phyloP scores from a whole-genome alignment of 1,140 invertebrate genomes.

The Pogonomyrmex barbatus region DNA sequence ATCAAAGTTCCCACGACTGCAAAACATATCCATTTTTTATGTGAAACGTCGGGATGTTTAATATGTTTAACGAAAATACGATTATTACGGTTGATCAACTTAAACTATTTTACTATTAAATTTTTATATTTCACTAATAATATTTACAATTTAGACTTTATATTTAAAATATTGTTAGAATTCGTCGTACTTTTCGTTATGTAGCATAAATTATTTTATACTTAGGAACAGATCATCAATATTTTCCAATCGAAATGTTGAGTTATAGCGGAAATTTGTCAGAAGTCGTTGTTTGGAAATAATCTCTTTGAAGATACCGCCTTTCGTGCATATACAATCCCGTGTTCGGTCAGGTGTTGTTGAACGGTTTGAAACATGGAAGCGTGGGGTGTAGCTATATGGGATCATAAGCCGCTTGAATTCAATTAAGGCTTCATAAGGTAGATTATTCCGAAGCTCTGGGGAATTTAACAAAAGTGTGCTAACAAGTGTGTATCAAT shows the following conservation, averaged over 20 bases:
- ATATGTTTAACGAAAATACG: background rate
- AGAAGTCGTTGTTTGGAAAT: conserved; percentile 29
- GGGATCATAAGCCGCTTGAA: conserved; percentile 54
- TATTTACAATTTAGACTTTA: background rate
- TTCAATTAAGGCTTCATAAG: conserved; percentile 67
- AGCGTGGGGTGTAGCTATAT: conserved; percentile 13
- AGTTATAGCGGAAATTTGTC: conserved; percentile 9
- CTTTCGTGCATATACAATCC: background rate
- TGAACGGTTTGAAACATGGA: conserved; percentile 38
- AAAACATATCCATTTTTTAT: background rate
- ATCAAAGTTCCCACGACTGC: conserved; percentile 14
- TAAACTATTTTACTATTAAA: background rate
- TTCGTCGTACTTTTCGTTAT: background rate
- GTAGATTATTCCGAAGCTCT: conserved; percentile 53
- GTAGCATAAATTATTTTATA: background rate
- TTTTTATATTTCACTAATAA: background rate
- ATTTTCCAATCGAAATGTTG: conserved; percentile 2
- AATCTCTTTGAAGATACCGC: conserved; percentile 41
- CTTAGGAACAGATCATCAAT: background rate
- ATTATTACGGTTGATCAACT: background rate
- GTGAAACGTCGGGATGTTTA: background rate
- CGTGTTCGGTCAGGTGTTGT: conserved; percentile 57
- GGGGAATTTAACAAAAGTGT: conserved; percentile 46
- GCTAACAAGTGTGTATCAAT: background rate
- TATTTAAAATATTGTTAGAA: background rate